Evolutionary conservation across 2,797 vertebrate genomes (phyloP), one percentile per base, ranked within the genome.

Genomic region (Coregonus ussuriensis): DNA sequence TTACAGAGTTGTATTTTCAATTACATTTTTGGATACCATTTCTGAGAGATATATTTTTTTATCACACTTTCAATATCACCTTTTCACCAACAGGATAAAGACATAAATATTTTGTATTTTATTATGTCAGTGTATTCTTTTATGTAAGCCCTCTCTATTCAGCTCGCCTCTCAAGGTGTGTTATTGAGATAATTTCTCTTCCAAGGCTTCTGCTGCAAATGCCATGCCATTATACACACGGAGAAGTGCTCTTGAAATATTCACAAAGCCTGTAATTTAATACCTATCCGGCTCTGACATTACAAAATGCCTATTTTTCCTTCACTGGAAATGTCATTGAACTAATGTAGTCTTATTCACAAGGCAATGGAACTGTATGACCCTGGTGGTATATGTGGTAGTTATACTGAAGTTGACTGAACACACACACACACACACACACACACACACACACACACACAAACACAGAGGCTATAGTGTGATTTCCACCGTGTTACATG

Each of bases 201-300:
- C 59, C 53, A 25, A 3, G 53, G 76, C 71, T 33, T 70, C 25
- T 33, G 11, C 33, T 70, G 15, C 51, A 78, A 77, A 25, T 80
- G 79, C 74, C 76, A 77, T 83, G 85, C 87, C 88, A 82, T 71
- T 77, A 31, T 76, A 74, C 75, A 67, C 70, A 63, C 59, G 73
- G 86, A 90, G 85, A 91, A 89, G 89, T 78, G 76, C 86, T 90
- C 79, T 84, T 92, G 54, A 92, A 93, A 92, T 90, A 93, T 92
- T 91, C 84, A 92, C 81, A 79, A 78, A 15, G 71, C 41, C 70
- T 91, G 90, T 89, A 93, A 93, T 86, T 77, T 79, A 87, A 90
- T 83, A 87, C 81, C 7, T 25, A 80, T 11, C 75, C 29, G 52
- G 82, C 80, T 83, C 79, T 11, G n/a, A 6, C 35, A 16, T 53